A percentile compares a stretch with the other conserved stretches of the same genome.
Evolutionary conservation across 2,888 invertebrate species (phyloP).

Genomic region (Clunio marinus): DNA sequence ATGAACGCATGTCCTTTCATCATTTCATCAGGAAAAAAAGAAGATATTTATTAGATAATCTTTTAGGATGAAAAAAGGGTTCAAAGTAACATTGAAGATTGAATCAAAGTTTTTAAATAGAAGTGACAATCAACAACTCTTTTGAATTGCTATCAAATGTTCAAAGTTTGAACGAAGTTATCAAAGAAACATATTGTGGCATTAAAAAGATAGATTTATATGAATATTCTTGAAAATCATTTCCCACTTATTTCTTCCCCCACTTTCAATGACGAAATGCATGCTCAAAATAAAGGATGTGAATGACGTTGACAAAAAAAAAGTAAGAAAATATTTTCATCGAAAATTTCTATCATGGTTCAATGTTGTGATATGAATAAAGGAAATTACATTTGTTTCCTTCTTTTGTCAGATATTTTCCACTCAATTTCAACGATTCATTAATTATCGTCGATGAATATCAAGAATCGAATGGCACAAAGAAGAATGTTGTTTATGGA

Average conservation of each 20-base stretch:
- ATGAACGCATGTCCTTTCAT: conserved; percentile 38
- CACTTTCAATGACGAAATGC: not conserved
- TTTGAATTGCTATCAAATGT: not conserved
- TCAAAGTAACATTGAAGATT: not conserved
- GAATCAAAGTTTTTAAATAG: conserved; percentile 11
- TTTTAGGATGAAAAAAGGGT: conserved; percentile 19
- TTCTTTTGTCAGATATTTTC: conserved; percentile 33
- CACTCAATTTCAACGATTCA: conserved; percentile 38
- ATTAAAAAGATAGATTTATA: not conserved
- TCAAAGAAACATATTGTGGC: conserved; percentile 2
- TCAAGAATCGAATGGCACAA: too few species aligned
- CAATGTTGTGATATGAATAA: not conserved
- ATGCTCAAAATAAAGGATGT: not conserved
- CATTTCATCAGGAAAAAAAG: not conserved
- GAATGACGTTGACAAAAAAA: conserved; percentile 31
- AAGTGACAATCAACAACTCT: conserved; percentile 15
- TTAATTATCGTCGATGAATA: conserved; percentile 27
- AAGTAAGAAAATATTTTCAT: not conserved
- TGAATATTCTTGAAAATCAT: conserved; percentile 36
- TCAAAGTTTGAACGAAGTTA: not conserved
- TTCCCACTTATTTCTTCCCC: conserved; percentile 24
- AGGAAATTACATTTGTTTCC: conserved; percentile 40
- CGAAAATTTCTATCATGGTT: too few species aligned
- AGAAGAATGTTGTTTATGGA: not conserved
- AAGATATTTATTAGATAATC: not conserved